Conservation (phyloP, 1,140 invertebrate genomes). For the Gryon sp. region DNA sequence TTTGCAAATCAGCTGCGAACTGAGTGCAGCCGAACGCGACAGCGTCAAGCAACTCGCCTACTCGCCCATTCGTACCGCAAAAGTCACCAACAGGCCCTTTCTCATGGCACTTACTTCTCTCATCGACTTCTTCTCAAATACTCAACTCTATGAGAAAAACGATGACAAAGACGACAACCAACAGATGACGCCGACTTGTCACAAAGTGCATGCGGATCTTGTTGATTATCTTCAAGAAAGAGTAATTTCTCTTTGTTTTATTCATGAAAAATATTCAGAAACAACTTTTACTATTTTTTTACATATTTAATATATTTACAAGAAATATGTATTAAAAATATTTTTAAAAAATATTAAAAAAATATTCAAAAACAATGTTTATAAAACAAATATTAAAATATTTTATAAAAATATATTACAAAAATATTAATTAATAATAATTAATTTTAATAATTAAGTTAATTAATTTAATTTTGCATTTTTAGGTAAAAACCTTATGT, state of each 20-base stretch:
- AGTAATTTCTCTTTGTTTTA: too few species aligned
- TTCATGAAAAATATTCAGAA: too few species aligned
- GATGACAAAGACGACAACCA: too few species aligned
- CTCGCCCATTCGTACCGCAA: slow-evolving; percentile 19
- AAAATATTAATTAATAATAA: too few species aligned
- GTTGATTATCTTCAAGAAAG: slow-evolving; percentile 32
- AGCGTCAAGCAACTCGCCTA: slow-evolving; percentile 55
- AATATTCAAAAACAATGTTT: too few species aligned
- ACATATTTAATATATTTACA: too few species aligned
- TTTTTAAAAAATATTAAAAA: too few species aligned
- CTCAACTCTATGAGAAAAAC: slow-evolving; percentile 70
- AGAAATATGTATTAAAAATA: too few species aligned
- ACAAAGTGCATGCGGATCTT: slow-evolving; percentile 32
- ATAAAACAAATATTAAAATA: too few species aligned
- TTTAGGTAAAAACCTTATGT: slow-evolving; percentile 87
- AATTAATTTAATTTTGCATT: slow-evolving; percentile 25
- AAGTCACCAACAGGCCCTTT: slow-evolving; percentile 65
- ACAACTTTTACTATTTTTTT: too few species aligned
- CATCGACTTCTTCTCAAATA: slow-evolving; percentile 73
- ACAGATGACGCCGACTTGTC: slow-evolving; percentile 17
- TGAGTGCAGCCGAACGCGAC: slow-evolving; percentile 80
- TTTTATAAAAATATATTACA: slow-evolving; percentile 2
- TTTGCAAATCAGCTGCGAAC: slow-evolving; percentile 84
- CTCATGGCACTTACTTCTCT: slow-evolving; percentile 67
- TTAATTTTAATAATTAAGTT: neutral